Evolutionary conservation across 35 echinoderm and acorn worm genomes (phyloP).

Genomic region (Chiridota heheva): DNA sequence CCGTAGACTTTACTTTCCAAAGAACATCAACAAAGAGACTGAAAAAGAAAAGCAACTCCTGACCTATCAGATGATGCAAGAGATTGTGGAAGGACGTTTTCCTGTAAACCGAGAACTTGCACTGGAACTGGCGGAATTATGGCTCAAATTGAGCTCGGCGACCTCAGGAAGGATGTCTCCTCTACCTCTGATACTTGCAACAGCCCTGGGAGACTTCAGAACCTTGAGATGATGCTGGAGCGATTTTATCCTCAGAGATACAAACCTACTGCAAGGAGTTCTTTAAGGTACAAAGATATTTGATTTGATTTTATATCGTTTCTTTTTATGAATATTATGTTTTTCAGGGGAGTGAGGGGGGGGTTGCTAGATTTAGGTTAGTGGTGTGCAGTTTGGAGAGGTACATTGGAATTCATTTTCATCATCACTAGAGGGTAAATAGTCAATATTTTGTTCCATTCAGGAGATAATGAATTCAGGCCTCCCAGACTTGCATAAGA

Average conservation of each 20-base stretch:
- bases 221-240: conserved; percentile 45
- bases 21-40: conserved; percentile 61
- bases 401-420: too few species aligned
- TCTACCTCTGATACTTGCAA: conserved; percentile 9
- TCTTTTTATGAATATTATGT: too few species aligned
- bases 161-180: too few species aligned
- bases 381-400: too few species aligned
- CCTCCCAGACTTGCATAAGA: too few species aligned
- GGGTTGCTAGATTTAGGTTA: too few species aligned
- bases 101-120: conserved; percentile 89
- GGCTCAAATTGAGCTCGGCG: conserved; percentile 66
- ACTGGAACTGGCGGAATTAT: conserved; percentile 83
- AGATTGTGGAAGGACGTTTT: conserved; percentile 76
- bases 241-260: conserved; percentile 91
- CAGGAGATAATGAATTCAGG: too few species aligned
- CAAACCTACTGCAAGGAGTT: conserved; percentile 46
- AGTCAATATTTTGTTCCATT: too few species aligned
- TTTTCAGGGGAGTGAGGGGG: too few species aligned
- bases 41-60: conserved; percentile 77
- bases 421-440: too few species aligned
- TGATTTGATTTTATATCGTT: too few species aligned
- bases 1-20: conserved; percentile 69
- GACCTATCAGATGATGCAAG: conserved; percentile 76
- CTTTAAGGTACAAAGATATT: conserved; percentile 40
- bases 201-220: neutral